These are phyloP conservation scores for Patella pellucida DNA, from an alignment of 2,888 invertebrate species.

Conservation along the genomic window DNA sequence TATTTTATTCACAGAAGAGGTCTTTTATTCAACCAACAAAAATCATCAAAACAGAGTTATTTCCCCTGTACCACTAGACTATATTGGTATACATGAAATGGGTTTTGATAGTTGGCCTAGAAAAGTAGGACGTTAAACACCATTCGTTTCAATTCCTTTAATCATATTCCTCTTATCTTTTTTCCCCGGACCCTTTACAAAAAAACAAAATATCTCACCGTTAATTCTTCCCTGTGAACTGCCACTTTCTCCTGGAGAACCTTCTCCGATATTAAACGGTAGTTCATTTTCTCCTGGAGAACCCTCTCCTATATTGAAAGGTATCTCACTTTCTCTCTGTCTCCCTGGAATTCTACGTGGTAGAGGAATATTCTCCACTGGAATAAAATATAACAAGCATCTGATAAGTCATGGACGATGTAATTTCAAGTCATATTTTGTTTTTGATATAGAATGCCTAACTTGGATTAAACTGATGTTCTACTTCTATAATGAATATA, in stretches of 20 bases:
- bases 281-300: constrained; percentile 39
- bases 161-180: background rate
- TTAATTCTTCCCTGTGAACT: constrained; percentile 40
- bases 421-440: too few species aligned
- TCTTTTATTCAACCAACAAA: background rate
- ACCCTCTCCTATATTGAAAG: constrained; percentile 32
- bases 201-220: constrained; percentile 3
- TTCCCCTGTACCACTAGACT: background rate
- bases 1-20: too few species aligned
- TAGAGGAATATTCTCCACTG: too few species aligned
- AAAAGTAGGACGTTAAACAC: too few species aligned
- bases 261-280: constrained; percentile 30
- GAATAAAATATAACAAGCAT: too few species aligned
- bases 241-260: constrained; percentile 43
- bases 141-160: too few species aligned
- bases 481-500: too few species aligned
- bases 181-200: background rate
- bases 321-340: constrained; percentile 32
- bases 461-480: too few species aligned
- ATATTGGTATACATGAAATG: background rate
- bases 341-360: too few species aligned
- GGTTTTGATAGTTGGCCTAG: background rate
- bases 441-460: too few species aligned
- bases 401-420: too few species aligned
- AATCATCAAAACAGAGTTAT: background rate